Base-by-base conservation (phyloP, 2,797 vertebrate species). In the Argya squamiceps region DNA sequence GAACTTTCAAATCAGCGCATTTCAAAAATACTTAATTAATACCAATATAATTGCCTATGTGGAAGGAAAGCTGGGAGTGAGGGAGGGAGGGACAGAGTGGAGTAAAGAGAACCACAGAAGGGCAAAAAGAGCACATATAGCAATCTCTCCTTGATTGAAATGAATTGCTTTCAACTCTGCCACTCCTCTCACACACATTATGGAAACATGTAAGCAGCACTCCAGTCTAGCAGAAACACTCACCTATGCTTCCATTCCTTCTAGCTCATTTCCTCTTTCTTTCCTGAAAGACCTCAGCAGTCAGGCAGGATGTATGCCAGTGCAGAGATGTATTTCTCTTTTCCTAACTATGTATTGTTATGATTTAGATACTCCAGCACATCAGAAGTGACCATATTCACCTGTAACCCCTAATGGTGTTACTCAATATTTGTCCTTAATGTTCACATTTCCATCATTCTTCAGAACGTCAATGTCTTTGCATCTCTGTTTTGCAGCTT, bases 281-380 rank as follows among this genome's bases (percentile, higher is more conserved):
- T 78, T 92, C 32, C 58, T 39, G 52, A 67, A 86, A 29, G 10
- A 81, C 3, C 17, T 46, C 47, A 84, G 34, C 44, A 70, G 64
- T 24, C 30, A 89, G n/a, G 19, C 29, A 86, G 71, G 39, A 69
- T 2, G 8, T 8, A 47, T 56, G 47, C 27, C 74, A 23, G 2
- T 30, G 15, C 52, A 62, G 52, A 93, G 23, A 10, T 14, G 16
- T 20, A 59, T 17, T 84, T 39, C 16, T 53, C 84, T 89, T 84
- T 50, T 78, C 46, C 14, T 23, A 17, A n/a, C 27, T 37, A 74
- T 65, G 98, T 96, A 19, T 8, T 6, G 12, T 98, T 99, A 96
- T 98, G 98, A 92, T 99, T 98, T 32, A 99, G 98, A 80, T 99
- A 98, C 88, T 99, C 99, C 30, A 98, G 73, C 58, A 98, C 95